These are phyloP conservation scores for Drosophila diplacantha DNA, from an alignment of 2,888 invertebrate genomes.

Conservation along the genomic window DNA sequence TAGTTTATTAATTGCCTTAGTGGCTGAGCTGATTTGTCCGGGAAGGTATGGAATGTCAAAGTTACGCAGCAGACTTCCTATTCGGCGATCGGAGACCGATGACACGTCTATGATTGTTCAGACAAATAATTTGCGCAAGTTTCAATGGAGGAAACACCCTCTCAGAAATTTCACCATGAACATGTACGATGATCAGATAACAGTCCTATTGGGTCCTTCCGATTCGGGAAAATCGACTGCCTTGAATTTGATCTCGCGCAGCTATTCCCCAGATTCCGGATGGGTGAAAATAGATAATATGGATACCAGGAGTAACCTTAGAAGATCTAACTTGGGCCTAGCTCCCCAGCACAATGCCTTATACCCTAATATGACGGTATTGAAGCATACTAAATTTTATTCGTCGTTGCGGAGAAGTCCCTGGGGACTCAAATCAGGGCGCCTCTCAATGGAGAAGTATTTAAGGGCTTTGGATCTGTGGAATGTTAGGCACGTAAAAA, in stretches of 20 bases:
- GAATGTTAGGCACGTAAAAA: slow-evolving; percentile 81
- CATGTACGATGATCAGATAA: slow-evolving; percentile 92
- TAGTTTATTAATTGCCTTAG: neutral
- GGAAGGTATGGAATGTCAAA: slow-evolving; percentile 49
- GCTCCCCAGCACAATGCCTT: slow-evolving; percentile 92
- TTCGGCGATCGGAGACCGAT: neutral
- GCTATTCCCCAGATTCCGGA: slow-evolving; percentile 83
- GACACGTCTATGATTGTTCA: slow-evolving; percentile 77
- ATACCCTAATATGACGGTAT: slow-evolving; percentile 88
- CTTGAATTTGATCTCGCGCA: slow-evolving; percentile 92
- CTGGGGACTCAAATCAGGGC: slow-evolving; percentile 70
- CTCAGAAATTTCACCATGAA: slow-evolving; percentile 85
- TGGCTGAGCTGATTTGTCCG: slow-evolving; percentile 81
- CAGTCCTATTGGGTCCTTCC: slow-evolving; percentile 85
- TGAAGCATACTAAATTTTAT: slow-evolving; percentile 89
- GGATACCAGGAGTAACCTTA: slow-evolving; percentile 82
- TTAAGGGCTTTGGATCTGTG: slow-evolving; percentile 82
- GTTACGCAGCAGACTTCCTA: neutral
- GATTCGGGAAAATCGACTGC: slow-evolving; percentile 96
- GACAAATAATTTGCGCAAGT: slow-evolving; percentile 82
- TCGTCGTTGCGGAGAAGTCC: slow-evolving; percentile 83
- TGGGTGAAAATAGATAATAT: slow-evolving; percentile 84
- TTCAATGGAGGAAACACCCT: slow-evolving; percentile 80
- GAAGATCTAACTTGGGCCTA: slow-evolving; percentile 84
- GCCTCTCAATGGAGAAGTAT: slow-evolving; percentile 81